Conservation (phyloP, 2,113 vertebrate genomes). For the Notarius quadriscutis region DNA sequence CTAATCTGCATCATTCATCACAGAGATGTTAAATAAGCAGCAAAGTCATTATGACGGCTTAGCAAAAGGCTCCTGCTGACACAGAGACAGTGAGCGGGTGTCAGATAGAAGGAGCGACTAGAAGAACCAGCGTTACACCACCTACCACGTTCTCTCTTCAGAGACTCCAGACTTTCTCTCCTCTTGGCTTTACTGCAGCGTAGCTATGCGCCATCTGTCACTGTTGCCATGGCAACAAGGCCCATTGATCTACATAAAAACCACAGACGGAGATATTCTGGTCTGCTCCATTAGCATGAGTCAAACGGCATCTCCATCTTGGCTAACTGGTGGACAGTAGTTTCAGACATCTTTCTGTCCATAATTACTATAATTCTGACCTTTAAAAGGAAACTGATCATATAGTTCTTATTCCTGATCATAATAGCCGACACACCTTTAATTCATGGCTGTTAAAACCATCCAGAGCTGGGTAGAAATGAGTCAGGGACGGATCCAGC, state of each 20-base stretch:
- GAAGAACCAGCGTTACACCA: constrained; percentile 42
- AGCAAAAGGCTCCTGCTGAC: constrained; percentile 29
- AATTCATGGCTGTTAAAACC: neutral
- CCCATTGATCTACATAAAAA: constrained; percentile 62
- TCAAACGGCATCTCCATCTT: constrained; percentile 53
- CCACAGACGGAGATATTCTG: constrained; percentile 55
- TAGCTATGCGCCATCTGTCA: constrained; percentile 58
- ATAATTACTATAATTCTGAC: constrained; percentile 35
- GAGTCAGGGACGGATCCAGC: too few species aligned
- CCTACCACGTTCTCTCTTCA: constrained; percentile 54
- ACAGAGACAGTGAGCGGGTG: constrained; percentile 46
- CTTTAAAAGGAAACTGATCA: constrained; percentile 13
- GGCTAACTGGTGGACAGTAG: constrained; percentile 45
- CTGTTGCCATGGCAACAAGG: constrained; percentile 63
- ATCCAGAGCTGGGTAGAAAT: neutral
- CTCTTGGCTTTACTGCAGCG: constrained; percentile 53
- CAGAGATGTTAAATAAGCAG: constrained; percentile 5
- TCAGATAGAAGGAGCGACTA: constrained; percentile 38
- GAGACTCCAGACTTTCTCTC: constrained; percentile 55
- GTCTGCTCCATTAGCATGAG: constrained; percentile 58
- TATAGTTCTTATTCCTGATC: neutral
- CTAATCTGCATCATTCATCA: constrained; percentile 13
- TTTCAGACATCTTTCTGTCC: constrained; percentile 38
- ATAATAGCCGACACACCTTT: neutral
- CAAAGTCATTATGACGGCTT: constrained; percentile 20